Conservation (phyloP, 2,113 vertebrate species). For the Psophia crepitans region DNA sequence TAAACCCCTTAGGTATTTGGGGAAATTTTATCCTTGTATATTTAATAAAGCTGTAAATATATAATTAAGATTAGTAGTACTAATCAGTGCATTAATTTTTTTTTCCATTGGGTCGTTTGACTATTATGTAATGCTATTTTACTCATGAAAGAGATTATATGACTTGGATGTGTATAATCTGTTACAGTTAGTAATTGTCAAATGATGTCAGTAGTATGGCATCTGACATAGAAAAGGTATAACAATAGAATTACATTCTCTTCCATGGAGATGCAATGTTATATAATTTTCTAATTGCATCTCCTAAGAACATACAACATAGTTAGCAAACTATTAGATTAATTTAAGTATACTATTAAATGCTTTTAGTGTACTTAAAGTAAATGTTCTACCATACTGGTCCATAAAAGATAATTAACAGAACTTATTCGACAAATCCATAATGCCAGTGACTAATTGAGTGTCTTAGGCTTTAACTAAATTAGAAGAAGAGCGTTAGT, state of each 20-base stretch:
- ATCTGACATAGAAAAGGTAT: not conserved
- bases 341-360: constrained; percentile 13
- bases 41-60: constrained; percentile 32
- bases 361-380: not conserved
- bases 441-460: constrained; percentile 22
- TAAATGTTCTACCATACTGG: not conserved
- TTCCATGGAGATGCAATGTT: not conserved
- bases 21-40: not conserved
- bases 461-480: not conserved
- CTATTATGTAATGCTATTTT: constrained; percentile 1
- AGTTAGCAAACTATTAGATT: not conserved
- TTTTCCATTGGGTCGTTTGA: constrained; percentile 15
- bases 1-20: not conserved
- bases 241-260: constrained; percentile 4
- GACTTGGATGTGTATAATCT: not conserved
- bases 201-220: not conserved
- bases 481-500: not conserved
- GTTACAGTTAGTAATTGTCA: not conserved
- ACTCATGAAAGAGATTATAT: not conserved
- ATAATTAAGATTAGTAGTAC: constrained; percentile 38
- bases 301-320: not conserved
- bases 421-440: constrained; percentile 9
- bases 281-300: constrained; percentile 5
- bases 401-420: constrained; percentile 41
- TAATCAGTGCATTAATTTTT: constrained; percentile 6